These are phyloP conservation scores for Hermaeophaga mercurialis DNA, from an alignment of 2,888 invertebrate species.

Conservation along the genomic window DNA sequence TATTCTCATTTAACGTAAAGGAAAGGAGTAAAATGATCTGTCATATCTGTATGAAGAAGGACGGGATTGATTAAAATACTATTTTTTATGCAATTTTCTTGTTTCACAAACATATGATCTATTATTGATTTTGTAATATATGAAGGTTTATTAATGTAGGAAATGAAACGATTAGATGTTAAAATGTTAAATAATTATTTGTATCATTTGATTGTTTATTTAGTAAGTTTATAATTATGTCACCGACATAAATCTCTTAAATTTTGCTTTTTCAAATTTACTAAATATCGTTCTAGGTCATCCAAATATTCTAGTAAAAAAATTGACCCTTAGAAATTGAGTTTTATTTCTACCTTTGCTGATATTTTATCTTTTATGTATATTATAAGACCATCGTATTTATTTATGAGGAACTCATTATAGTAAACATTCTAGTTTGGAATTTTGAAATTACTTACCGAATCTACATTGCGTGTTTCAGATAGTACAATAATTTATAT, in stretches of 20 bases:
- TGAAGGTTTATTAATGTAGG: conserved; percentile 16
- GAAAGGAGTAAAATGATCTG: conserved; percentile 8
- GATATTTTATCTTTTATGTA: conserved; percentile 14
- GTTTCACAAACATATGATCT: conserved; percentile 13
- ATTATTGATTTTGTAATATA: conserved; percentile 8
- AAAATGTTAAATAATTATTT: conserved; percentile 15
- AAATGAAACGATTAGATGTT: conserved; percentile 8
- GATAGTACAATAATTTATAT: conserved; percentile 9
- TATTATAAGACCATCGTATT: conserved; percentile 13
- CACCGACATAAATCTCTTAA: conserved; percentile 12
- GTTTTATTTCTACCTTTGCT: conserved; percentile 15
- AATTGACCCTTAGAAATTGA: conserved; percentile 18
- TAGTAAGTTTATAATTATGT: conserved; percentile 14
- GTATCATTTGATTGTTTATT: neutral
- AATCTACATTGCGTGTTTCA: conserved; percentile 12
- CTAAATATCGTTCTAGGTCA: conserved; percentile 11
- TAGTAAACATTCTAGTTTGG: conserved; percentile 13
- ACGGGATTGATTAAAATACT: conserved; percentile 8
- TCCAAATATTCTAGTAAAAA: neutral
- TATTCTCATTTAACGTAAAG: conserved; percentile 3
- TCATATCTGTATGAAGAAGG: conserved; percentile 14
- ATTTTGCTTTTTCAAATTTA: conserved; percentile 16
- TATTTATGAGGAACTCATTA: conserved; percentile 9
- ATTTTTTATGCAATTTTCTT: conserved; percentile 16
- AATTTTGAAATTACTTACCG: conserved; percentile 13